Conservation (phyloP, 1,140 invertebrate genomes). For the Ceratosolen fusciceps region DNA sequence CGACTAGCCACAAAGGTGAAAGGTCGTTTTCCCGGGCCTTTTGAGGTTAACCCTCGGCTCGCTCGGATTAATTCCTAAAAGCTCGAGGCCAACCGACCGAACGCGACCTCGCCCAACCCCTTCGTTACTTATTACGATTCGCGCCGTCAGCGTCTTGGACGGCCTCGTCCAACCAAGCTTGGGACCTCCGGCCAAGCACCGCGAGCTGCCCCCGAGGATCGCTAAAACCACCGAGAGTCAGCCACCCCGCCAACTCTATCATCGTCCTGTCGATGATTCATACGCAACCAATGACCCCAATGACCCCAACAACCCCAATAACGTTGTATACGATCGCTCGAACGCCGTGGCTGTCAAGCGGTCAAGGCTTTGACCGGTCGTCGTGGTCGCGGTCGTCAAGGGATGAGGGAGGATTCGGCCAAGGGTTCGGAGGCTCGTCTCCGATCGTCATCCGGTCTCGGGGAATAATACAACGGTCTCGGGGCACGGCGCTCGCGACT, state of each 20-base stretch:
- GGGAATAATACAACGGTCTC: too few relatives aligned
- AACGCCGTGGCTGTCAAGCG: too few relatives aligned
- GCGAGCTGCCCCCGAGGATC: not conserved
- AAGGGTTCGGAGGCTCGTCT: too few relatives aligned
- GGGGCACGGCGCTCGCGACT: too few relatives aligned
- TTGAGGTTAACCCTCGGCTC: slow-evolving; percentile 50
- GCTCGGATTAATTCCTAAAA: slow-evolving; percentile 41
- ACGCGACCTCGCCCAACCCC: too few relatives aligned
- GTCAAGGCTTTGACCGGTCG: not conserved
- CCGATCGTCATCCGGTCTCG: too few relatives aligned
- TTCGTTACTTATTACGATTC: slow-evolving; percentile 35
- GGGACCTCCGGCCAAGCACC: not conserved
- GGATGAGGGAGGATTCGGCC: too few relatives aligned
- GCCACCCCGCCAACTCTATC: not conserved
- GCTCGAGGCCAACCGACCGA: slow-evolving; percentile 32
- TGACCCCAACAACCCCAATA: too few relatives aligned
- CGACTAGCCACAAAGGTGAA: slow-evolving; percentile 47
- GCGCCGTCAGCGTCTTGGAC: not conserved
- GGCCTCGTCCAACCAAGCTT: not conserved
- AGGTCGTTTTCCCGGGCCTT: slow-evolving; percentile 49
- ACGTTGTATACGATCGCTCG: too few relatives aligned
- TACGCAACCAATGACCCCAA: not conserved
- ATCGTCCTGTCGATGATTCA: not conserved
- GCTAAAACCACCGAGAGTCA: not conserved
- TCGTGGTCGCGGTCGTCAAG: not conserved